A percentile compares a stretch with the other conserved stretches of the same genome.
Evolutionary conservation across 2,113 vertebrate genomes (phyloP).

Genomic region (Apteryx owenii): DNA sequence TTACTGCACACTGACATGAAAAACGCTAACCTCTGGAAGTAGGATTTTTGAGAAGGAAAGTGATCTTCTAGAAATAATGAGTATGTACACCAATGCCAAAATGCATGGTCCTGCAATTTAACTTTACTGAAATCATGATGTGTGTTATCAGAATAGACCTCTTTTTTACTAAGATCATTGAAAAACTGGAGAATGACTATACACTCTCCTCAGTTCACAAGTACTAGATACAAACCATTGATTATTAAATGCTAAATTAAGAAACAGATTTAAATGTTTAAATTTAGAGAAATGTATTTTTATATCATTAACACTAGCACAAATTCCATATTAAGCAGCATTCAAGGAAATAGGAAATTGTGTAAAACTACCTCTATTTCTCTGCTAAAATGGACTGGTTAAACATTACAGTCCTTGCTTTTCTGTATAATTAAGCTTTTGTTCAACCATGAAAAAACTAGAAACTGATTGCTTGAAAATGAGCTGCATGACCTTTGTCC

Average conservation of each 20-base stretch:
- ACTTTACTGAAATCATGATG: not conserved
- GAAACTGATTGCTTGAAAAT: slow-evolving; percentile 81
- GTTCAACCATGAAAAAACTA: slow-evolving; percentile 75
- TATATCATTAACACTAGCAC: not conserved
- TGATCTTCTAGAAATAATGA: not conserved
- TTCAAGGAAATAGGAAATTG: slow-evolving; percentile 16
- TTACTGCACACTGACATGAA: not conserved
- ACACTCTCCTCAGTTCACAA: not conserved
- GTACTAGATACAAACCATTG: not conserved
- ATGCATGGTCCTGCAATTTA: not conserved
- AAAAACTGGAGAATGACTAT: not conserved
- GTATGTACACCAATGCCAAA: not conserved
- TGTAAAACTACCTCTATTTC: not conserved
- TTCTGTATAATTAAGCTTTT: slow-evolving; percentile 81
- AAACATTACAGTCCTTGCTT: slow-evolving; percentile 58
- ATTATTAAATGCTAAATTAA: not conserved
- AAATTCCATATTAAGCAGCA: not conserved
- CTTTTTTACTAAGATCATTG: not conserved
- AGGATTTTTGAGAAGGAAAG: not conserved
- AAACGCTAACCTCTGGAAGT: not conserved
- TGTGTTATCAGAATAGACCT: not conserved
- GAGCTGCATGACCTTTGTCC: slow-evolving; percentile 80
- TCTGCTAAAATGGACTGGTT: slow-evolving; percentile 36
- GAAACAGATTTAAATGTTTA: not conserved
- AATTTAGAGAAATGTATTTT: not conserved